Base-by-base conservation (phyloP, 2,797 vertebrate genomes). In the Oreortyx pictus region DNA sequence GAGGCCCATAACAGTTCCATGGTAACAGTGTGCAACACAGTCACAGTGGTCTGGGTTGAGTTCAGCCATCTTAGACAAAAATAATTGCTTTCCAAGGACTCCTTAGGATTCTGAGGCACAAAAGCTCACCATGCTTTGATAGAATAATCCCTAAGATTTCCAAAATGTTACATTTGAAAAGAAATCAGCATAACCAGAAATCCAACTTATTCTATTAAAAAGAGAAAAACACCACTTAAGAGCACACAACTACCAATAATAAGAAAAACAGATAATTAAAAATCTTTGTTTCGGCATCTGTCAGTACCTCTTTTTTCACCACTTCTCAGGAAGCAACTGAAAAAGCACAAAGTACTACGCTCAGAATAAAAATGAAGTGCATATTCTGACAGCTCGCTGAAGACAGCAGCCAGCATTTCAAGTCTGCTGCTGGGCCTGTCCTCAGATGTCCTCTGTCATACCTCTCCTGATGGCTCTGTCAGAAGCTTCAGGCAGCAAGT, bases 271-370 rank as follows among this genome's bases (percentile, higher is more conserved):
- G 4, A 35, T 14, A 14, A 81, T 29, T 65, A 29, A 25, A 12
- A 31, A 80, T 3, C 31, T 37, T 33, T 8, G 88, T 86, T 67
- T 64, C 61, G 57, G 19, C 39, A 43, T 11, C 37, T 83, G 82
- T 60, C 64, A 56, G 7, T 17, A 14, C 2, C 60, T 33, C 60
- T 31, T 79, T 46, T 61, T 24, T 17, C 39, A 64, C 3, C 23
- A 31, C 35, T 67, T 75, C 23, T 46, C n/a, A 46, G 57, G 49
- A 71, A 33, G 39, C 27, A 88, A 43, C 0, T 47, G 25, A 31
- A 8, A 76, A 74, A 83, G 43, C 15, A 66, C 27, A 88, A 7
- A 49, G 19, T 22, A 16, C 4, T 14, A 67, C 0, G 0, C 44
- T 76, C 35, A 85, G 49, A 78, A 79, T 20, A 82, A 46, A 79